These are phyloP conservation scores for Aspidiotus destructor DNA, from an alignment of 2,888 invertebrate genomes.

Conservation along the genomic window DNA sequence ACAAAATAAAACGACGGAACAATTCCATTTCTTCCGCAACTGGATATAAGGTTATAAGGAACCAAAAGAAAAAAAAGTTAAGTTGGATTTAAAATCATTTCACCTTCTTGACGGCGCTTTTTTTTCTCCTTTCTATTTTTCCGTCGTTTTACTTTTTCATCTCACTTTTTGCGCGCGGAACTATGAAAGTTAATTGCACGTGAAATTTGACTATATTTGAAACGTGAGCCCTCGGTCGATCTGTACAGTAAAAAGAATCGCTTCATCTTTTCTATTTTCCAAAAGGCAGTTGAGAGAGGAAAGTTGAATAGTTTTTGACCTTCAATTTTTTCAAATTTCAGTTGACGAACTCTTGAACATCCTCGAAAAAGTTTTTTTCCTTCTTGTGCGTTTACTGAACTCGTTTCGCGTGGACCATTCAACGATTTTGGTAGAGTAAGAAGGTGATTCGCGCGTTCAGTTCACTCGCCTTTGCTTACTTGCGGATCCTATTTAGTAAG, in stretches of 20 bases:
- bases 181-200: conserved; percentile 32
- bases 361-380: no score
- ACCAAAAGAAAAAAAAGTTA: conserved; percentile 11
- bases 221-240: conserved; percentile 31
- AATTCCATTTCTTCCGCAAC: conserved; percentile 12
- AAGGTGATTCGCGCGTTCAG: no score
- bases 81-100: conserved; percentile 29
- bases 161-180: conserved; percentile 4
- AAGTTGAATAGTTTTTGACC: no score
- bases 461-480: no score
- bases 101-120: conserved; percentile 18
- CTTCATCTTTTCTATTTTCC: no score
- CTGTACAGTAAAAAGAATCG: not conserved
- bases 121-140: not conserved
- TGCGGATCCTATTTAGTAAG: no score
- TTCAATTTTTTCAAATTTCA: no score
- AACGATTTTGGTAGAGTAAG: no score
- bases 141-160: conserved; percentile 4
- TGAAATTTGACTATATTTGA: conserved; percentile 28
- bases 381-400: no score
- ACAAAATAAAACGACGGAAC: conserved; percentile 2
- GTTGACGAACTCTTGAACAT: no score
- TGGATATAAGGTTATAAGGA: conserved; percentile 24
- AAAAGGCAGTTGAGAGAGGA: no score
- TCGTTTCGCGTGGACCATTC: no score